phyloP scores from a whole-genome alignment of 2,113 vertebrate species.

The Tauraco erythrolophus region DNA sequence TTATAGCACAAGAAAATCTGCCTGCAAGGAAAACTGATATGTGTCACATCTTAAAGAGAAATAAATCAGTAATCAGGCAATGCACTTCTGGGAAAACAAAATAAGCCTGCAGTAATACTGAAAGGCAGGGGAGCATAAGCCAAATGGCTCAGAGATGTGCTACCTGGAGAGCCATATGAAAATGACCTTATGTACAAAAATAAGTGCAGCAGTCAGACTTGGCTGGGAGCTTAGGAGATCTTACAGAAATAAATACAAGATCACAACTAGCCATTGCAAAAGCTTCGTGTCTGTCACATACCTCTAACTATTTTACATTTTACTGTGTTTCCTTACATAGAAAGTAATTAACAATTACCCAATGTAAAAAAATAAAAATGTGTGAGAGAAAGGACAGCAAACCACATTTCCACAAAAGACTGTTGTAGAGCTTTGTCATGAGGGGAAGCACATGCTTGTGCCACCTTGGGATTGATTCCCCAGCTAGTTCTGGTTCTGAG shows the following conservation, averaged over 20 bases:
- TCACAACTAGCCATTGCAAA: not conserved
- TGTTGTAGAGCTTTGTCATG: rapidly evolving
- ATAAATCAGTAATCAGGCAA: not conserved
- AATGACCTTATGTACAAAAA: not conserved
- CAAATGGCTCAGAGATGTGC: not conserved
- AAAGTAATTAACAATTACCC: not conserved
- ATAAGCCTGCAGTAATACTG: not conserved
- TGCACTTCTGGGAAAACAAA: not conserved
- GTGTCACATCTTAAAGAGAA: not conserved
- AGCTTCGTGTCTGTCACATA: not conserved
- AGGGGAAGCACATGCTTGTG: not conserved
- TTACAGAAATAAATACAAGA: not conserved
- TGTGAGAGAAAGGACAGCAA: not conserved
- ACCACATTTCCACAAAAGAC: not conserved
- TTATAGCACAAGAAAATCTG: not conserved
- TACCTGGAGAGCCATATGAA: not conserved
- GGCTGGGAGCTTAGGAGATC: not conserved
- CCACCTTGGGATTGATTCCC: too few species aligned
- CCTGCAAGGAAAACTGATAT: not conserved
- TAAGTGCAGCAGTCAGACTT: not conserved
- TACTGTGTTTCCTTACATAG: not conserved
- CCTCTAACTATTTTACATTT: not conserved
- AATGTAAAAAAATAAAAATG: not conserved
- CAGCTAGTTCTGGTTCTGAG: not conserved
- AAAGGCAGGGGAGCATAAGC: not conserved